phyloP scores from a whole-genome alignment of 2,113 vertebrate genomes.

The Epinephelus lanceolatus region DNA sequence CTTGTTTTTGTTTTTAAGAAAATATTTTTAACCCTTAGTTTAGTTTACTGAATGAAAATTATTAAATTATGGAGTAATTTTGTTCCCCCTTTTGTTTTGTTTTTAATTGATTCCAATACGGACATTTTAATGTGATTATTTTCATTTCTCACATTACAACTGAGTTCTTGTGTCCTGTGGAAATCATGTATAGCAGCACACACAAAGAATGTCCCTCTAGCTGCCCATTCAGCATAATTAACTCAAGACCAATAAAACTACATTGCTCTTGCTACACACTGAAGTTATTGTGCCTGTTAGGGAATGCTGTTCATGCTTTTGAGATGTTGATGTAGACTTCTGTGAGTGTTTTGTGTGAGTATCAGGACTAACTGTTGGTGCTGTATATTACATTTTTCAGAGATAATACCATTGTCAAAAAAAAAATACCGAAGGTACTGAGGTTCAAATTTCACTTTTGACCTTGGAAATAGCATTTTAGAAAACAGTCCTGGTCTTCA shows the following conservation, averaged over 20 bases:
- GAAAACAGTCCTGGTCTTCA: not conserved
- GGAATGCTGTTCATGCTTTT: conserved; percentile 5
- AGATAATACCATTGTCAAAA: not conserved
- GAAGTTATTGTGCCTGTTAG: conserved; percentile 45
- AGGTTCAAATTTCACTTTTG: not conserved
- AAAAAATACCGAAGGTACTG: not conserved
- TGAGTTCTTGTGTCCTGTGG: conserved; percentile 62
- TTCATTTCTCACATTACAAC: conserved; percentile 53
- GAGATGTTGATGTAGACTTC: not conserved
- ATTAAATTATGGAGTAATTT: conserved; percentile 69
- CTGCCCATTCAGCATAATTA: conserved; percentile 72
- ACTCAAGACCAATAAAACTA: conserved; percentile 82
- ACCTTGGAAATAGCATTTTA: not conserved
- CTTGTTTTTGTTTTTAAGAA: conserved; percentile 61
- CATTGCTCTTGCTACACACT: conserved; percentile 64
- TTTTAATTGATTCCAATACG: conserved; percentile 61
- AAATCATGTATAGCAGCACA: conserved; percentile 67
- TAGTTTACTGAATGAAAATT: conserved; percentile 50
- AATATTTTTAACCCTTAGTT: conserved; percentile 73
- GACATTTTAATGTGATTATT: conserved; percentile 67
- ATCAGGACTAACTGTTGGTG: not conserved
- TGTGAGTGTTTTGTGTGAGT: no score
- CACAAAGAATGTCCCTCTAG: conserved; percentile 70
- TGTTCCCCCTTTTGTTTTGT: conserved; percentile 29
- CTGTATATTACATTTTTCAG: not conserved